Conservation (phyloP, 1,140 invertebrate genomes). For the Eupristina koningsbergeri region DNA sequence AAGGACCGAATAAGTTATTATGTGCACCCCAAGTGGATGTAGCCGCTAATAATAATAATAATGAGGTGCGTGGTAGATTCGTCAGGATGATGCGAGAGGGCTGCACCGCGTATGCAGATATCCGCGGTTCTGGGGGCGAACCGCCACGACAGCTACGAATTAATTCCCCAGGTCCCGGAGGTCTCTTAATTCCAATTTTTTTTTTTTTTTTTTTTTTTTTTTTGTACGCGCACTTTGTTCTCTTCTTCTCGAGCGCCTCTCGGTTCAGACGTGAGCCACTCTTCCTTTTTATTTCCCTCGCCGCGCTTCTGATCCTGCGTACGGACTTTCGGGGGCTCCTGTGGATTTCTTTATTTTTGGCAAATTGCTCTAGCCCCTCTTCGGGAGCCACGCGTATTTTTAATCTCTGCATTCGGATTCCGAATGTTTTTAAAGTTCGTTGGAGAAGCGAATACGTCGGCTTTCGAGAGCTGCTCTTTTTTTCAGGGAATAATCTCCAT, state of each 20-base stretch:
- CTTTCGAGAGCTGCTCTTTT: not conserved
- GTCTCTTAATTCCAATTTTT: slow-evolving; percentile 52
- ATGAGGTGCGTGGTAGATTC: slow-evolving; percentile 47
- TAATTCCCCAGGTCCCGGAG: slow-evolving; percentile 49
- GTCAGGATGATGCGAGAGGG: slow-evolving; percentile 36
- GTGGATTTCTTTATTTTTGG: not conserved
- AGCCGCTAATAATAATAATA: slow-evolving; percentile 44
- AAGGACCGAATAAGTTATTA: slow-evolving; percentile 68
- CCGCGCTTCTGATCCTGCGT: not conserved
- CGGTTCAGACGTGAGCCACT: not conserved
- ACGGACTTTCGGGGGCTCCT: not conserved
- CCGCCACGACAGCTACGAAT: slow-evolving; percentile 49
- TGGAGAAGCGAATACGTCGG: not conserved
- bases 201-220: too few relatives aligned
- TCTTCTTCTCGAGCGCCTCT: not conserved
- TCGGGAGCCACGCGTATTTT: not conserved
- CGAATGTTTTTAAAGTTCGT: too few relatives aligned
- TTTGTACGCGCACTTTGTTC: slow-evolving; percentile 20
- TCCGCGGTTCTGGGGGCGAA: not conserved
- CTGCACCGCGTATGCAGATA: slow-evolving; percentile 38
- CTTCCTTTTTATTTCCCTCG: not conserved
- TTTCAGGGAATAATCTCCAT: not conserved
- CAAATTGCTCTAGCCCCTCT: not conserved
- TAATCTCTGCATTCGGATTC: not conserved
- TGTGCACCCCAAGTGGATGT: slow-evolving; percentile 57